Evolutionary conservation across 2,797 vertebrate genomes (phyloP).

Genomic region (Gadopsis marmoratus): DNA sequence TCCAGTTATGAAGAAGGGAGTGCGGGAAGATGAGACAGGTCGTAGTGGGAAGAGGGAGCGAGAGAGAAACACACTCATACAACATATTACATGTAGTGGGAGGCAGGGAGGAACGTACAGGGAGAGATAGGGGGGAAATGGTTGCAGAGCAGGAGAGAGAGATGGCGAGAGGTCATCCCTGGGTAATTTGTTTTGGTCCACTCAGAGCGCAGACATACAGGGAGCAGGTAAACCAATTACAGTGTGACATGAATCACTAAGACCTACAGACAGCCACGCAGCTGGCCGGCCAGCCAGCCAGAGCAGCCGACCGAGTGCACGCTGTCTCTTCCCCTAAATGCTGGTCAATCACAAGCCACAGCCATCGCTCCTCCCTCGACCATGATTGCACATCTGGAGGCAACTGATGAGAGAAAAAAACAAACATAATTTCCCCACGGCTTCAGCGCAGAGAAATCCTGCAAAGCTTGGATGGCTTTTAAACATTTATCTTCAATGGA

Average conservation of each 20-base stretch:
- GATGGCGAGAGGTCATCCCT: conserved; percentile 83
- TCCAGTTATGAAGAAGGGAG: conserved; percentile 29
- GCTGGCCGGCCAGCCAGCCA: conserved; percentile 50
- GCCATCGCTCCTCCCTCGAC: conserved; percentile 63
- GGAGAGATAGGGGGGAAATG: conserved; percentile 53
- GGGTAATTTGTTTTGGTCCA: conserved; percentile 89
- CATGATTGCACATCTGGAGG: conserved; percentile 64
- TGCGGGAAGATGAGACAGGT: conserved; percentile 30
- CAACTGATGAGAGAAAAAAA: conserved; percentile 43
- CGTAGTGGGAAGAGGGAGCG: conserved; percentile 25
- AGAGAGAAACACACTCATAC: conserved; percentile 56
- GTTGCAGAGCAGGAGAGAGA: conserved; percentile 66
- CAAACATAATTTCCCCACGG: conserved; percentile 41
- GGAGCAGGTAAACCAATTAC: conserved; percentile 88
- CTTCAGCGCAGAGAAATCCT: conserved; percentile 19
- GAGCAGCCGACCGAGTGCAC: conserved; percentile 36
- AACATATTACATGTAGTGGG: conserved; percentile 66
- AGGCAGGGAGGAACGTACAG: conserved; percentile 58
- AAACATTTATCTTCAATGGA: conserved; percentile 27
- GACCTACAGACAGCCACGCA: conserved; percentile 77
- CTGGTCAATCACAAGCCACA: conserved; percentile 75
- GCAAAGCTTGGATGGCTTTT: conserved; percentile 19
- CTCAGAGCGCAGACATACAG: conserved; percentile 83
- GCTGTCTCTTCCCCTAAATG: conserved; percentile 68
- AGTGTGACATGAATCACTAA: conserved; percentile 88